Evolutionary conservation across 2,113 vertebrate genomes (phyloP).

Genomic region (Kryptolebias marmoratus): DNA sequence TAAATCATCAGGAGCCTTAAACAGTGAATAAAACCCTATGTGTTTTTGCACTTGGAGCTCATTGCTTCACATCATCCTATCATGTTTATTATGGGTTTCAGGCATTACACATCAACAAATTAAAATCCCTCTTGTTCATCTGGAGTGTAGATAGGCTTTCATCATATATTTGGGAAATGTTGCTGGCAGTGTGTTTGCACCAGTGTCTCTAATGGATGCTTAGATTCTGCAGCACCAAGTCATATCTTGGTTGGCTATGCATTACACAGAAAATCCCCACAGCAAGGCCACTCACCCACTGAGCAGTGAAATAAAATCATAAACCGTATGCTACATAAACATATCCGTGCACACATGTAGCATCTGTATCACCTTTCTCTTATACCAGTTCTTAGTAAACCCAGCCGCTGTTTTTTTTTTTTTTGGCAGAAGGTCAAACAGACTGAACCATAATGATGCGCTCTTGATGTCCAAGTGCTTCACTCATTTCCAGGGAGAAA

Average conservation of each 20-base stretch:
- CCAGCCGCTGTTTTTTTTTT: constrained; percentile 21
- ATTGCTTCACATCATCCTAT: constrained; percentile 7
- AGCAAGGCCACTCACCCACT: constrained; percentile 36
- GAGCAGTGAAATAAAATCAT: constrained; percentile 40
- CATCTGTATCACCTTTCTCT: constrained; percentile 13
- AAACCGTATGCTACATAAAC: constrained; percentile 8
- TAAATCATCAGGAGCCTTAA: constrained; percentile 34
- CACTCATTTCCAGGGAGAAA: constrained; percentile 38
- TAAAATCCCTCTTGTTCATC: constrained; percentile 24
- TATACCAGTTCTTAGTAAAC: not conserved
- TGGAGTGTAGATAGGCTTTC: constrained; percentile 17
- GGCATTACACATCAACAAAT: constrained; percentile 8
- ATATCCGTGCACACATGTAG: constrained; percentile 7
- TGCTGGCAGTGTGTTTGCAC: constrained; percentile 5
- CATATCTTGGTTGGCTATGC: constrained; percentile 30
- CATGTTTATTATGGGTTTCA: constrained; percentile 13
- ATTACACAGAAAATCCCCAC: constrained; percentile 32
- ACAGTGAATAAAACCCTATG: not conserved
- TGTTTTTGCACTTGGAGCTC: constrained; percentile 16
- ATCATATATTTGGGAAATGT: constrained; percentile 18
- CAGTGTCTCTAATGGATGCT: constrained; percentile 47
- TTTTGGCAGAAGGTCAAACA: constrained; percentile 40
- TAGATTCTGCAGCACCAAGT: constrained; percentile 34
- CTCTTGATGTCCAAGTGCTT: constrained; percentile 15
- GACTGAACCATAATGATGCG: constrained; percentile 31